phyloP scores from a whole-genome alignment of 2,113 vertebrate species.

The Festucalex cinctus region DNA sequence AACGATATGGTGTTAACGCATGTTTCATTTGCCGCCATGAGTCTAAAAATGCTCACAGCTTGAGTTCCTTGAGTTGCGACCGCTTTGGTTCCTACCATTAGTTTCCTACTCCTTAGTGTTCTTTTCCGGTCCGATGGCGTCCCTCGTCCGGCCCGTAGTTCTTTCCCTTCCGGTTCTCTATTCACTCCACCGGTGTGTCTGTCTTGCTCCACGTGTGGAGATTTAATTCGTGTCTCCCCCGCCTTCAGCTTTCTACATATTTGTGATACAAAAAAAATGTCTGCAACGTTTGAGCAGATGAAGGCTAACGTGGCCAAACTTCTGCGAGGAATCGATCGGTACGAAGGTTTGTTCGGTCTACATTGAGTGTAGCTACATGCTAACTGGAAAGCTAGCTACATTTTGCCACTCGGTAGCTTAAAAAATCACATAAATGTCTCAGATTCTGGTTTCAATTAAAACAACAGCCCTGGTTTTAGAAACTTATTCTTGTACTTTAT shows the following conservation, averaged over 20 bases:
- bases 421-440: background rate
- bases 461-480: background rate
- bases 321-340: constrained; percentile 90
- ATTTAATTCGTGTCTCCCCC: constrained; percentile 8
- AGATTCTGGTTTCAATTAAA: background rate
- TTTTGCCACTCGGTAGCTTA: background rate
- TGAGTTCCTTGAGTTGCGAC: background rate
- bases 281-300: constrained; percentile 86
- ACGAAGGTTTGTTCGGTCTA: background rate
- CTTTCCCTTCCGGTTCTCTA: constrained; percentile 46
- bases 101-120: background rate
- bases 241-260: rapidly evolving
- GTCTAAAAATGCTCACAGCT: too few relatives aligned
- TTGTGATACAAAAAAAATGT: constrained; percentile 70
- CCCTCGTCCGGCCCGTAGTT: constrained; percentile 19
- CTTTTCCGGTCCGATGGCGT: background rate
- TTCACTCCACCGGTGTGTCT: constrained; percentile 1
- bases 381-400: constrained; percentile 28
- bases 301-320: constrained; percentile 87
- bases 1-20: too few relatives aligned
- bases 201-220: constrained; percentile 47
- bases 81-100: background rate
- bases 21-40: too few relatives aligned
- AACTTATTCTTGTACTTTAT: background rate
- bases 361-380: constrained; percentile 3